Conservation (phyloP, 2,888 invertebrate species). For the Cheilosia impressa region DNA sequence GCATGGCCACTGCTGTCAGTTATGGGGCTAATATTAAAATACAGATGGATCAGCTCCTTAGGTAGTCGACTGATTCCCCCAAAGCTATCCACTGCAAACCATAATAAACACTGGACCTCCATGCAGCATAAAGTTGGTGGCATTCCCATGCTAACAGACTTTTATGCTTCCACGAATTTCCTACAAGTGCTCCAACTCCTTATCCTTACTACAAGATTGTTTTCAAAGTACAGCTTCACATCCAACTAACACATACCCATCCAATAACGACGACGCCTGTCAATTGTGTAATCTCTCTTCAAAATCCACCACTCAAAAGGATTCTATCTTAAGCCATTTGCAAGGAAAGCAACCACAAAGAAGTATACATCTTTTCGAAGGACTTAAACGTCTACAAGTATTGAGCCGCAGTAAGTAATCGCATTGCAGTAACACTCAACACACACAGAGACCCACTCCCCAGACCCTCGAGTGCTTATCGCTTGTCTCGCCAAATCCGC, state of each 20-base stretch:
- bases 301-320: slow-evolving; percentile 36
- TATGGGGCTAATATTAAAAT: no score
- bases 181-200: no score
- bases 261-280: not conserved
- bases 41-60: no score
- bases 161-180: no score
- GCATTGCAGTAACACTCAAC: slow-evolving; percentile 74
- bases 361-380: not conserved
- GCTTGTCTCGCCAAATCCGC: slow-evolving; percentile 61
- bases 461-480: slow-evolving; percentile 37
- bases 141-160: no score
- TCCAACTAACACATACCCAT: not conserved
- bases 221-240: not conserved
- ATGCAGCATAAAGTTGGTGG: no score
- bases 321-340: not conserved
- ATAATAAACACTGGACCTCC: no score
- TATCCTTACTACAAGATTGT: no score
- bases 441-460: slow-evolving; percentile 32
- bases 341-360: slow-evolving; percentile 2
- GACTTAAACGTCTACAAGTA: slow-evolving; percentile 9
- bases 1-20: no score
- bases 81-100: no score
- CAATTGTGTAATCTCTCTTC: slow-evolving; percentile 32
- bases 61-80: no score
- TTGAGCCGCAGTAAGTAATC: slow-evolving; percentile 71